Base-by-base conservation (phyloP, 2,888 invertebrate species). In the Ganaspis brasiliensis region DNA sequence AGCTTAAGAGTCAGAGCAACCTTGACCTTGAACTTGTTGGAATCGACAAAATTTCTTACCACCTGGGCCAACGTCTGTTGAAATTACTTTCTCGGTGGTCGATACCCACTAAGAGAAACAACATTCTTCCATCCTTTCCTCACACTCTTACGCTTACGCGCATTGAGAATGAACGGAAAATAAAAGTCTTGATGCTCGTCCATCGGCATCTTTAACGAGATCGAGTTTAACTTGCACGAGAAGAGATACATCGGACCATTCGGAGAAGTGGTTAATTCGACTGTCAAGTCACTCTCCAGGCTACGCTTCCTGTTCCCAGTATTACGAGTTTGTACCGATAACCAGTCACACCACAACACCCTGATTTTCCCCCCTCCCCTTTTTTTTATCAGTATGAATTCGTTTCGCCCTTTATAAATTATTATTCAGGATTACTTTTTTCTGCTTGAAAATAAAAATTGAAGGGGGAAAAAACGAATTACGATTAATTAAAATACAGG, bases 301-400 rank as follows among this genome's bases (percentile, higher is more conserved):
- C 82, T 74, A 75, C 81, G 83, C 86, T 87, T 87, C 87, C 87
- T 87, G 87, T 85, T 87, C 86, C 83, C 81, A 84, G 87, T 86
- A 85, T 83, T 86, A 86, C 84, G 84, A 85, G 84, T 79, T 78
- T 75, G 21, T 78, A 75, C 73, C 71, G 80, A 76, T 72, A 75
- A 80, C 82, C 82, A 80, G 77, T 82, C 80, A 74, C 75, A 67
- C 74, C 79, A 77, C 73, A 71, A 74, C 75, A 76, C 79, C 78
- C 49, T 74, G 52, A 76, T 56, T 63, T 79, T n/a, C n/a, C n/a
- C n/a, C n/a, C n/a, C n/a, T n/a, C n/a, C n/a, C n/a, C n/a, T 74
- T 77, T 79, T 79, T 70, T 80, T 82, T 81, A 74, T 26, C n/a
- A 40, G 6, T 45, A 45, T 40, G 21, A 67, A 40, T 52, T 52